A percentile compares a stretch with the other conserved stretches of the same genome.
phyloP scores from a whole-genome alignment of 2,113 vertebrate species.

The Pogona vitticeps region DNA sequence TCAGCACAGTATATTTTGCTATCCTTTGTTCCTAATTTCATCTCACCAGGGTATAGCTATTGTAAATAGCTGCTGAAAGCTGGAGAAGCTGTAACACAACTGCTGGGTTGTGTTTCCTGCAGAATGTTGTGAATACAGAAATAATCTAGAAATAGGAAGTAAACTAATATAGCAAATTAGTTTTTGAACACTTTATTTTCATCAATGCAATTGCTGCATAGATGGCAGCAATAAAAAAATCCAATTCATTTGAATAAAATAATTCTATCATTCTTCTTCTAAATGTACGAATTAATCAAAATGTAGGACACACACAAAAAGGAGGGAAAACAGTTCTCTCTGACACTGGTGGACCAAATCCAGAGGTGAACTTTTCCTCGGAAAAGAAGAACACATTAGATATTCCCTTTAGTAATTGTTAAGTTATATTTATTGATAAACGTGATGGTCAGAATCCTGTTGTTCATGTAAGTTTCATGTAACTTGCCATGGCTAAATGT shows the following conservation, averaged over 20 bases:
- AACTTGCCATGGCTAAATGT: too few relatives aligned
- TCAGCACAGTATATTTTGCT: constrained; percentile 65
- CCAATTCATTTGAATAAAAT: constrained; percentile 8
- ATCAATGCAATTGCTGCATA: not conserved
- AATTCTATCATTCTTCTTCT: constrained; percentile 17
- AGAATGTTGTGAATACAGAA: constrained; percentile 5
- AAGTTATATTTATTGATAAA: too few relatives aligned
- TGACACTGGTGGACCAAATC: not conserved
- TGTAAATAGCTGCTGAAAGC: constrained; percentile 10
- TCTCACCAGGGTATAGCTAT: constrained; percentile 53
- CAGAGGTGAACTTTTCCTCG: not conserved
- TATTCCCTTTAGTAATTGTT: not conserved
- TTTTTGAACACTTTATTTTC: not conserved
- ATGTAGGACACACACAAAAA: not conserved
- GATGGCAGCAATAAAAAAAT: not conserved
- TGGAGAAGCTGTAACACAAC: constrained; percentile 10
- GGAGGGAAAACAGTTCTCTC: not conserved
- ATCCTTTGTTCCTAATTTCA: constrained; percentile 66
- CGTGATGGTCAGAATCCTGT: too few relatives aligned
- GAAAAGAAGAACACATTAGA: not conserved
- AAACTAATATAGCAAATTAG: not conserved
- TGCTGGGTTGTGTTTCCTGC: constrained; percentile 19
- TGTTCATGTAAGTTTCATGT: too few relatives aligned
- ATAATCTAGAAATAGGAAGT: constrained; percentile 26
- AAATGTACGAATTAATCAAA: not conserved